Base-by-base conservation (phyloP, 2,113 vertebrate species). In the Ameiurus melas region DNA sequence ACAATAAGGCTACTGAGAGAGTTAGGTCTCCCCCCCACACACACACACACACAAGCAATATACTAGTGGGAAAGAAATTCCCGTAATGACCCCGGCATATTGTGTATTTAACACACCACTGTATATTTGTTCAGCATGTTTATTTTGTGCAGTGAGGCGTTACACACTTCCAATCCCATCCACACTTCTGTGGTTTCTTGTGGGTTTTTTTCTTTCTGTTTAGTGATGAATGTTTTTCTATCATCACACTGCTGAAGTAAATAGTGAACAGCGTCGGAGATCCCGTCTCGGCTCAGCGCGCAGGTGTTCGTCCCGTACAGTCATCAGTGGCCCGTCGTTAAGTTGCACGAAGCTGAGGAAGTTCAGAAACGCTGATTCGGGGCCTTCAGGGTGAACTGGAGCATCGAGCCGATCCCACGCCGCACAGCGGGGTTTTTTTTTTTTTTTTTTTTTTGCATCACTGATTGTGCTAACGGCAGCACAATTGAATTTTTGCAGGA, bases 381-480 rank as follows among this genome's bases (percentile, higher is more conserved):
- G 77, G 79, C 73, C 36, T 79, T 25, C 33, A 78, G 78, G 85
- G 92, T 89, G 85, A 89, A 78, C 91, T 60, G 47, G 87, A 91
- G 89, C 90, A 87, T 91, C 43, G 27, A 78, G 86, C 20, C 51
- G n/a, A 68, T 83, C 70, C 86, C 36, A 81, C 20, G 39, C 53
- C 66, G 10, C 77, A 91, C 92, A 91, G 88, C 2, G 36, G n/a
- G n/a, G n/a, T n/a, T n/a, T n/a, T n/a, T n/a, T n/a, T n/a, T 36
- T 36, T 36, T 36, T 36, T 36, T 36, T 36, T 47, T 47, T 66
- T 43, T 92, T 91, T 91, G 92, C 84, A 90, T 83, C 91, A 60
- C 81, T 81, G 86, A 90, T 93, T 93, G 91, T 93, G 94, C 93
- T 64, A 90, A 94, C 92, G 89, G 39, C 92, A 93, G 95, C 95